These are phyloP conservation scores for Fukomys damarensis DNA, from an alignment of 2,113 vertebrate genomes.

Conservation along the genomic window DNA sequence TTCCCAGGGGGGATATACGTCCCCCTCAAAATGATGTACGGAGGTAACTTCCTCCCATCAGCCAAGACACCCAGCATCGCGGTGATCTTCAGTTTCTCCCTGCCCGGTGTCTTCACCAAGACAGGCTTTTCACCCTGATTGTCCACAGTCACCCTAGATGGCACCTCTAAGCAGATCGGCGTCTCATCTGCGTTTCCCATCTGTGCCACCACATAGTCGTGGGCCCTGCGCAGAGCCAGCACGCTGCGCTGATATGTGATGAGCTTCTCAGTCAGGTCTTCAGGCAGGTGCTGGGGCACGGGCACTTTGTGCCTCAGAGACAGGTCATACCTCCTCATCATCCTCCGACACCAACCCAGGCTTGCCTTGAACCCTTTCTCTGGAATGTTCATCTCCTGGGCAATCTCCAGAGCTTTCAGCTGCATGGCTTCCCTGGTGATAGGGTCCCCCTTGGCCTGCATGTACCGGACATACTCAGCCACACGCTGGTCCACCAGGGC, in stretches of 20 bases:
- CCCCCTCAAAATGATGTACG: constrained; percentile 78
- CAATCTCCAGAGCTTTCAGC: constrained; percentile 78
- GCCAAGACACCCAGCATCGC: constrained; percentile 78
- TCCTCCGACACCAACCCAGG: constrained; percentile 79
- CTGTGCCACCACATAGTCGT: constrained; percentile 75
- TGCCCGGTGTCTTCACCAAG: constrained; percentile 78
- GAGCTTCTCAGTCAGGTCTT: constrained; percentile 79
- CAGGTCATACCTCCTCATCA: constrained; percentile 81
- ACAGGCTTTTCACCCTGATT: constrained; percentile 78
- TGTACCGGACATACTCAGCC: constrained; percentile 77
- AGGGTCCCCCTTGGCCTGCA: constrained; percentile 81
- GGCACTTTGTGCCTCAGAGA: constrained; percentile 79
- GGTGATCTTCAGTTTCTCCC: constrained; percentile 80
- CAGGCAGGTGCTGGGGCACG: constrained; percentile 74
- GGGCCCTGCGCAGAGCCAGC: constrained; percentile 67
- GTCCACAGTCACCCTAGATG: constrained; percentile 76
- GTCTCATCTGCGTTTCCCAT: constrained; percentile 82
- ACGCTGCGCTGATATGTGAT: constrained; percentile 74
- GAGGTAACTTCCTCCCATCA: constrained; percentile 78
- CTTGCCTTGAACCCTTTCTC: constrained; percentile 83
- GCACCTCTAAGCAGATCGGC: constrained; percentile 79
- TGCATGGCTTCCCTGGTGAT: constrained; percentile 83
- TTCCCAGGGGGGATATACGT: constrained; percentile 78
- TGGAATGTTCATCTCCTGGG: constrained; percentile 83
- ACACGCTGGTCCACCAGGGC: constrained; percentile 82